Evolutionary conservation across 2,113 vertebrate species (phyloP).

Genomic region (Ictalurus furcatus): DNA sequence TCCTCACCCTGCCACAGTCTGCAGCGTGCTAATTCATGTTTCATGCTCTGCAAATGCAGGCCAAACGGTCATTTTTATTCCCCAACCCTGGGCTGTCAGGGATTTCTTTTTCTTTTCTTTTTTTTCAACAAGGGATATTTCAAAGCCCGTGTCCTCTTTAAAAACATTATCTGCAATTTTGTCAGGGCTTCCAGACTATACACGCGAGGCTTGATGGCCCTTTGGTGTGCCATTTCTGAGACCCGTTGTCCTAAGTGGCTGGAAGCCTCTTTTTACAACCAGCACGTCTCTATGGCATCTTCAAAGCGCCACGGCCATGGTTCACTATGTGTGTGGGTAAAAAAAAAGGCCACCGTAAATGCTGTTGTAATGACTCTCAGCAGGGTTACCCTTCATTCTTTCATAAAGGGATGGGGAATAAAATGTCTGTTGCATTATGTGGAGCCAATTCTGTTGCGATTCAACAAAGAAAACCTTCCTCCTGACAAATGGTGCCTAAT

Average conservation of each 20-base stretch:
- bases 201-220: slow-evolving; percentile 45
- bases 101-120: slow-evolving; percentile 34
- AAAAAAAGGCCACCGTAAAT: slow-evolving; percentile 68
- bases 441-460: slow-evolving; percentile 68
- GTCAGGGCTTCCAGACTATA: slow-evolving; percentile 45
- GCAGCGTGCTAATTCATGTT: slow-evolving; percentile 69
- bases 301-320: slow-evolving; percentile 59
- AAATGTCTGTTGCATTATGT: slow-evolving; percentile 73
- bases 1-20: slow-evolving; percentile 58
- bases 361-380: slow-evolving; percentile 75
- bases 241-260: slow-evolving; percentile 50
- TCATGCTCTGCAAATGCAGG: slow-evolving; percentile 63
- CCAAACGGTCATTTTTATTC: slow-evolving; percentile 50
- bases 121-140: slow-evolving; percentile 38
- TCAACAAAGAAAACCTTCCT: slow-evolving; percentile 73
- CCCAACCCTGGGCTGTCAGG: slow-evolving; percentile 48
- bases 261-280: slow-evolving; percentile 58
- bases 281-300: slow-evolving; percentile 61
- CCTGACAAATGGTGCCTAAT: slow-evolving; percentile 74
- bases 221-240: slow-evolving; percentile 41
- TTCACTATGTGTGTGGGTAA: slow-evolving; percentile 67
- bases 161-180: slow-evolving; percentile 54
- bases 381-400: slow-evolving; percentile 71
- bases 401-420: slow-evolving; percentile 68
- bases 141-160: slow-evolving; percentile 49